phyloP scores from a whole-genome alignment of 1,140 invertebrate genomes.

The Trissolcus basalis region DNA sequence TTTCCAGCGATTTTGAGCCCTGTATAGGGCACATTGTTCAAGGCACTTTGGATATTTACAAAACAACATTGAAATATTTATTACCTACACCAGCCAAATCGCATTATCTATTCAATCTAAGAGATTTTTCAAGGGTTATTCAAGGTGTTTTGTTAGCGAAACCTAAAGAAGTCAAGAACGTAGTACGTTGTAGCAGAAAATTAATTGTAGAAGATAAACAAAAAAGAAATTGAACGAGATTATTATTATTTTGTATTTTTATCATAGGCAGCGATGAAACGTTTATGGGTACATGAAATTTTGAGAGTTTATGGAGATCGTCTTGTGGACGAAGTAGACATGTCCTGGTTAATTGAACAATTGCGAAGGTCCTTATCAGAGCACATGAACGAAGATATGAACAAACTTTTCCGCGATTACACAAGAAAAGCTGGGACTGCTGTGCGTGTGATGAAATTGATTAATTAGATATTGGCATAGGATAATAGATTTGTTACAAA shows the following conservation, averaged over 20 bases:
- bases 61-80: slow-evolving; percentile 86
- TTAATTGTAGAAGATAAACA: too few species aligned
- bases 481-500: too few species aligned
- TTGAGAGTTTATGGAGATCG: slow-evolving; percentile 95
- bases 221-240: neutral
- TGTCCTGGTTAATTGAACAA: slow-evolving; percentile 85
- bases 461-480: too few species aligned
- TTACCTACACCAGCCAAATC: slow-evolving; percentile 93
- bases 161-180: slow-evolving; percentile 53
- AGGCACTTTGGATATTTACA: slow-evolving; percentile 91
- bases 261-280: slow-evolving; percentile 83
- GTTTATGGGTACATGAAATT: slow-evolving; percentile 96
- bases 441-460: too few species aligned
- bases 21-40: slow-evolving; percentile 89
- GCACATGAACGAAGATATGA: slow-evolving; percentile 75
- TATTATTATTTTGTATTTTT: slow-evolving; percentile 19
- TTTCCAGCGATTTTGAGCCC: slow-evolving; percentile 91
- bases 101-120: slow-evolving; percentile 95
- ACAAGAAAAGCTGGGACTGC: slow-evolving; percentile 62
- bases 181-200: slow-evolving; percentile 60
- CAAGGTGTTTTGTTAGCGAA: slow-evolving; percentile 77
- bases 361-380: slow-evolving; percentile 78
- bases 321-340: slow-evolving; percentile 88
- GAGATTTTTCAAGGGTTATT: slow-evolving; percentile 95
- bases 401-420: slow-evolving; percentile 74